phyloP scores from a whole-genome alignment of 1,140 invertebrate genomes.

The Calephelis nemesis region DNA sequence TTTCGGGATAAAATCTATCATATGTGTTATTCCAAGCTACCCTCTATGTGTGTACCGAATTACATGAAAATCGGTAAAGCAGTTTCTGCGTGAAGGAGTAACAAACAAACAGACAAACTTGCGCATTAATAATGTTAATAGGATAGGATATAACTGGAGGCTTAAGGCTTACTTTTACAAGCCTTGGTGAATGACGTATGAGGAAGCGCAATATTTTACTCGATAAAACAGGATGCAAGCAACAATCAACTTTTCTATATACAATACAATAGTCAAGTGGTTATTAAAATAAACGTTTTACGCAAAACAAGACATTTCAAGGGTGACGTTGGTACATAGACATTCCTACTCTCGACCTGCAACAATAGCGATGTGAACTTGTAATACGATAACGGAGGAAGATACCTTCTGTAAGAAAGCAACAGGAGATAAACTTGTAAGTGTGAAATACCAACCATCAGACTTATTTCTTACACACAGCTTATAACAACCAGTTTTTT shows the following conservation, averaged over 20 bases:
- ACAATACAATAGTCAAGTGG: neutral
- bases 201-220: conserved; percentile 16
- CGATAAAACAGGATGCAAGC: neutral
- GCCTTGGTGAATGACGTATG: conserved; percentile 20
- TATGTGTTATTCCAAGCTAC: too few species aligned
- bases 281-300: conserved; percentile 7
- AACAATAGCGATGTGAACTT: conserved; percentile 1
- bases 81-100: too few species aligned
- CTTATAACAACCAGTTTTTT: too few species aligned
- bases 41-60: too few species aligned
- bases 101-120: too few species aligned
- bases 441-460: too few species aligned
- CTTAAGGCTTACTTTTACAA: neutral
- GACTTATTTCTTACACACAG: too few species aligned
- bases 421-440: too few species aligned
- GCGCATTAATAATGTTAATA: too few species aligned
- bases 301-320: neutral
- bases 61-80: too few species aligned
- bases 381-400: neutral
- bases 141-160: too few species aligned
- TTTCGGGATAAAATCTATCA: too few species aligned
- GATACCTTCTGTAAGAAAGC: neutral
- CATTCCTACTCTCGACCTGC: conserved; percentile 1
- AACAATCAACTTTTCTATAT: conserved; percentile 1
- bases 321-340: conserved; percentile 5